Conservation (phyloP, 2,888 invertebrate species). For the Halocaridina rubra region DNA sequence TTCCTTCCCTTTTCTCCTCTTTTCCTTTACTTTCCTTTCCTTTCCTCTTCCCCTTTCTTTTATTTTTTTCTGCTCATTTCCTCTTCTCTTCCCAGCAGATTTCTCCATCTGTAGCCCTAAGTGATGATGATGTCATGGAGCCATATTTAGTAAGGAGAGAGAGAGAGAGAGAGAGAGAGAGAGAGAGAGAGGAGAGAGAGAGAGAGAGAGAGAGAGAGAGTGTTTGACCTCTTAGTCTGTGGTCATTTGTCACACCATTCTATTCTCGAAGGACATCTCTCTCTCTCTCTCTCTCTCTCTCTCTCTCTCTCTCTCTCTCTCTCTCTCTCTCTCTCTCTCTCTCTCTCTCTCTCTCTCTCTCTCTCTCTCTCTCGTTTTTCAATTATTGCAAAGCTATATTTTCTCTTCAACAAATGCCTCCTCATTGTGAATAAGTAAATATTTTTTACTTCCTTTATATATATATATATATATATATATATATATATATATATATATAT, state of each 20-base stretch:
- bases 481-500: too few relatives aligned
- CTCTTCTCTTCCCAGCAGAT: too few relatives aligned
- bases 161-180: not conserved
- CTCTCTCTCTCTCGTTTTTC: not conserved
- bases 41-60: too few relatives aligned
- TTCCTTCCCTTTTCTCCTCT: not conserved
- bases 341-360: not conserved
- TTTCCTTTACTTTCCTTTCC: too few relatives aligned
- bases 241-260: not conserved
- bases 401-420: too few relatives aligned
- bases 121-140: not conserved
- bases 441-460: too few relatives aligned
- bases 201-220: conserved; percentile 11
- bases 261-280: not conserved
- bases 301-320: not conserved
- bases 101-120: too few relatives aligned
- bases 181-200: not conserved
- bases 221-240: not conserved
- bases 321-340: not conserved
- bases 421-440: too few relatives aligned
- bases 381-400: not conserved
- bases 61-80: too few relatives aligned
- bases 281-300: not conserved
- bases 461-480: too few relatives aligned
- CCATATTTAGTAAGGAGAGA: not conserved